These are phyloP conservation scores for Drosophila athabasca DNA, from an alignment of 1,140 invertebrate species.

Conservation along the genomic window DNA sequence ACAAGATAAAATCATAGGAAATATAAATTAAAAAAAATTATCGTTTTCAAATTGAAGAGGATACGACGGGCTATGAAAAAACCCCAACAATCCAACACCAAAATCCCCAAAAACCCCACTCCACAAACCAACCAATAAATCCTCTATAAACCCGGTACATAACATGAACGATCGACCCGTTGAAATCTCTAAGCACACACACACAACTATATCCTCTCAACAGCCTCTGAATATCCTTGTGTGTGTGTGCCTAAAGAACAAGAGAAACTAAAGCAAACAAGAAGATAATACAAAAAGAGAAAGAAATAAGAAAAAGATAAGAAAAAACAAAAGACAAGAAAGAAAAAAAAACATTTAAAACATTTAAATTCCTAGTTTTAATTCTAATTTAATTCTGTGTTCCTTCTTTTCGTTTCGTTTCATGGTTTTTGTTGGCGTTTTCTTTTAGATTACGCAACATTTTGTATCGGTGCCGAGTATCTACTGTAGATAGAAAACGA, in stretches of 20 bases:
- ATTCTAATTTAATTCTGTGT: slow-evolving; percentile 78
- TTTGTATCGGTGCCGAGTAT: slow-evolving; percentile 84
- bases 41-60: slow-evolving; percentile 29
- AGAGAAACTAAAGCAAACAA: slow-evolving; percentile 27
- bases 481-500: slow-evolving; percentile 79
- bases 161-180: slow-evolving; percentile 56
- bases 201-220: slow-evolving; percentile 13
- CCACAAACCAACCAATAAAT: slow-evolving; percentile 22
- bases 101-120: too few species aligned
- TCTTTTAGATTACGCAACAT: slow-evolving; percentile 84
- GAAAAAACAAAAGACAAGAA: slow-evolving; percentile 25
- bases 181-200: slow-evolving; percentile 22
- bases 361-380: slow-evolving; percentile 57
- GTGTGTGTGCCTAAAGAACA: slow-evolving; percentile 10
- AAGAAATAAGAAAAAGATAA: slow-evolving; percentile 20
- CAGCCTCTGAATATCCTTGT: background rate
- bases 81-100: slow-evolving; percentile 24
- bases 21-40: slow-evolving; percentile 17
- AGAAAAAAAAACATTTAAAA: too few species aligned
- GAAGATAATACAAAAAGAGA: slow-evolving; percentile 26
- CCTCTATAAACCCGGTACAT: slow-evolving; percentile 58
- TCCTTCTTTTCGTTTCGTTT: slow-evolving; percentile 82
- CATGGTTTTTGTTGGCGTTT: slow-evolving; percentile 75
- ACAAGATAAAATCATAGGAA: background rate
- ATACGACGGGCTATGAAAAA: slow-evolving; percentile 29